phyloP scores from a whole-genome alignment of 2,888 invertebrate genomes.

The Limenitis camilla region DNA sequence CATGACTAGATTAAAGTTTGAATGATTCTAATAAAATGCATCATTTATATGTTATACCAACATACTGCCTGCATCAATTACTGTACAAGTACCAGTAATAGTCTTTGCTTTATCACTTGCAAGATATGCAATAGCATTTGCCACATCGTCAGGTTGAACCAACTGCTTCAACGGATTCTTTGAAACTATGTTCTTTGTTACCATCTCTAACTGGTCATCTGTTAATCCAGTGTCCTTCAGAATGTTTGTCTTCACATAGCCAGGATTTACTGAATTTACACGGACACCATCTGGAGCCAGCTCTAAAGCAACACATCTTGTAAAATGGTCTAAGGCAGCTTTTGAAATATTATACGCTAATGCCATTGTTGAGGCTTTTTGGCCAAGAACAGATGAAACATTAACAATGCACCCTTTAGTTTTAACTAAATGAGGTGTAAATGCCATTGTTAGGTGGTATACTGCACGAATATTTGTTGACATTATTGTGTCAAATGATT shows the following conservation, averaged over 20 bases:
- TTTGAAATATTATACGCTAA: slow-evolving; percentile 94
- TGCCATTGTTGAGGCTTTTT: slow-evolving; percentile 78
- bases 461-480: slow-evolving; percentile 87
- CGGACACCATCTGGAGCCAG: slow-evolving; percentile 85
- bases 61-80: slow-evolving; percentile 53
- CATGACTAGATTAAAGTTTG: no score
- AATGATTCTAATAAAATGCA: background rate
- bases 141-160: slow-evolving; percentile 88
- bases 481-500: slow-evolving; percentile 89
- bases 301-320: slow-evolving; percentile 91
- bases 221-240: slow-evolving; percentile 77
- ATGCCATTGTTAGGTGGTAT: slow-evolving; percentile 87
- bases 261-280: slow-evolving; percentile 94
- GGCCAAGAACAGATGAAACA: slow-evolving; percentile 90
- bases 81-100: slow-evolving; percentile 83
- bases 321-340: slow-evolving; percentile 94
- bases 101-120: slow-evolving; percentile 90
- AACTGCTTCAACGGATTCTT: slow-evolving; percentile 92
- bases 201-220: slow-evolving; percentile 83
- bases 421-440: slow-evolving; percentile 85
- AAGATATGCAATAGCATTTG: slow-evolving; percentile 88
- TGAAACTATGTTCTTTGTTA: slow-evolving; percentile 74
- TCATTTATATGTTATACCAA: slow-evolving; percentile 32
- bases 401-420: slow-evolving; percentile 92
- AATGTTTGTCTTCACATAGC: slow-evolving; percentile 90